Evolutionary conservation across 1,140 invertebrate genomes (phyloP).

Genomic region (Tetragonula clypearis): DNA sequence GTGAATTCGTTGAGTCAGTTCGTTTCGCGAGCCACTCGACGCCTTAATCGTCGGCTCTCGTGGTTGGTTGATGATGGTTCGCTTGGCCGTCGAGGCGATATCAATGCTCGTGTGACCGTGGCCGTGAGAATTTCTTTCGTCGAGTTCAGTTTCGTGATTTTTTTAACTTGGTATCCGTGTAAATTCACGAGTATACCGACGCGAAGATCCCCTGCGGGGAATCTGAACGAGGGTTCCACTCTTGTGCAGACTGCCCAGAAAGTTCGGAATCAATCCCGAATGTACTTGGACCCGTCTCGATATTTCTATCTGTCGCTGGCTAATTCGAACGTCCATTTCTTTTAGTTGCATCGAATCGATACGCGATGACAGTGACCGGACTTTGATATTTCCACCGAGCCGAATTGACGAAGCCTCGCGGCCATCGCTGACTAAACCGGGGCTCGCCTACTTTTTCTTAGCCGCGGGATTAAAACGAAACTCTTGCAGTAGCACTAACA

Average conservation of each 20-base stretch:
- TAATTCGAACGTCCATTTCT: not conserved
- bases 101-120: not conserved
- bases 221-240: not conserved
- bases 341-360: not conserved
- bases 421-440: not conserved
- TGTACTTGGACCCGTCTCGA: not conserved
- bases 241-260: not conserved
- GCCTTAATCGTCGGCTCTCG: not conserved
- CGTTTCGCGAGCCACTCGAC: not conserved
- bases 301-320: not conserved
- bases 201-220: not conserved
- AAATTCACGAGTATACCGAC: not conserved
- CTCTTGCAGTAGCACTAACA: constrained; percentile 46
- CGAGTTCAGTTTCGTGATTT: not conserved
- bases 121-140: not conserved
- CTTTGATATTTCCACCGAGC: not conserved
- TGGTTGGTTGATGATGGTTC: not conserved
- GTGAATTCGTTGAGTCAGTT: constrained; percentile 4
- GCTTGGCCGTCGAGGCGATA: not conserved
- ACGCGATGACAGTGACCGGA: no score
- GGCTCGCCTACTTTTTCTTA: constrained; percentile 9
- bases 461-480: constrained; percentile 17
- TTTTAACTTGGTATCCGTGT: no score
- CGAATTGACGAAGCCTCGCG: not conserved
- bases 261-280: not conserved